Conservation (phyloP, 2,113 vertebrate genomes). For the Oxygymnocypris stewartii region DNA sequence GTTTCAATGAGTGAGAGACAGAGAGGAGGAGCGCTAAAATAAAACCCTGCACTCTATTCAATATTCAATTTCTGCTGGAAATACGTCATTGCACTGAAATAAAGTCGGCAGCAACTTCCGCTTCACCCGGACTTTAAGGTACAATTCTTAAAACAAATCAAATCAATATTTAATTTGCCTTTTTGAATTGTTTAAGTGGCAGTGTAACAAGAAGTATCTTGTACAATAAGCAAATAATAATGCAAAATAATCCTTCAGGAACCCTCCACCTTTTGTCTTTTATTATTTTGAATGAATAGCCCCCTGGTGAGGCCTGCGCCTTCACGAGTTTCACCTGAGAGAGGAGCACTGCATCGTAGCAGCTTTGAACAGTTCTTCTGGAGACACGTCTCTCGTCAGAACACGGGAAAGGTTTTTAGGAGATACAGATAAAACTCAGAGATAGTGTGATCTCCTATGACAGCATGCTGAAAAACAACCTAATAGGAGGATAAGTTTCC, state of each 20-base stretch:
- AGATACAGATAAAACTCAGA: constrained; percentile 69
- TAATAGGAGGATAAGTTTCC: constrained; percentile 15
- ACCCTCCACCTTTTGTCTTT: background rate
- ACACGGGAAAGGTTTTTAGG: constrained; percentile 68
- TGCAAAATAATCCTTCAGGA: background rate
- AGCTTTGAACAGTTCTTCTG: constrained; percentile 70
- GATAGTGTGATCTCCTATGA: constrained; percentile 69
- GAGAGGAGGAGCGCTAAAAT: too few relatives aligned
- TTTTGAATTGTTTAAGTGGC: too few relatives aligned
- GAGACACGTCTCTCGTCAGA: constrained; percentile 68
- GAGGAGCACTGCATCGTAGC: constrained; percentile 60
- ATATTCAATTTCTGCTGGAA: too few relatives aligned
- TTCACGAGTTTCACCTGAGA: constrained; percentile 28
- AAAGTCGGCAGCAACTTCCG: too few relatives aligned
- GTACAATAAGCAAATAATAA: too few relatives aligned
- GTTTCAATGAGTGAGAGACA: too few relatives aligned
- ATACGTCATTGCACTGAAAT: too few relatives aligned
- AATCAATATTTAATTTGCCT: too few relatives aligned
- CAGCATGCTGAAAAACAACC: constrained; percentile 69
- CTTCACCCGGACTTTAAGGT: too few relatives aligned
- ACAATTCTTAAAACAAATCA: too few relatives aligned
- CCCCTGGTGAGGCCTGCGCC: background rate
- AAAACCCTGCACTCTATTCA: too few relatives aligned
- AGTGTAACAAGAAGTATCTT: too few relatives aligned
- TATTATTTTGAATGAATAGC: background rate